Evolutionary conservation across 2,113 vertebrate genomes (phyloP).

Genomic region (Pituophis catenifer): DNA sequence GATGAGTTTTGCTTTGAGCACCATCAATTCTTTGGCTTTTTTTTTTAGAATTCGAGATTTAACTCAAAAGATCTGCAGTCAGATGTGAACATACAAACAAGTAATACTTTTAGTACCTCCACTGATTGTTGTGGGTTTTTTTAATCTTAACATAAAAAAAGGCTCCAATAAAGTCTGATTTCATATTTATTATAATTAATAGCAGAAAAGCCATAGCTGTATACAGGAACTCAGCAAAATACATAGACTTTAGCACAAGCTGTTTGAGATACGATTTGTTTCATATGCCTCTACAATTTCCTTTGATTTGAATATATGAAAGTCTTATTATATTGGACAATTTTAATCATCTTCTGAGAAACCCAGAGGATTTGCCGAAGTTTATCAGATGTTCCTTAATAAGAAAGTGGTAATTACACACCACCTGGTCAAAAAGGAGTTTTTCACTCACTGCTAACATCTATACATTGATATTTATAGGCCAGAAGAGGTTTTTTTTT

Average conservation of each 20-base stretch:
- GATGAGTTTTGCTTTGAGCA: neutral
- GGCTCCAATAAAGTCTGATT: constrained; percentile 16
- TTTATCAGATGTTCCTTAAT: neutral
- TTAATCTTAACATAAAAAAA: neutral
- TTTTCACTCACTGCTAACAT: neutral
- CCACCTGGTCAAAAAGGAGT: neutral
- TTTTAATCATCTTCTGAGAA: constrained; percentile 40
- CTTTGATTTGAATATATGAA: constrained; percentile 26
- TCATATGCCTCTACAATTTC: constrained; percentile 13
- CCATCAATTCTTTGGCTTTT: constrained; percentile 11
- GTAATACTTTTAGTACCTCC: constrained; percentile 23
- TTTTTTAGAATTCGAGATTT: neutral
- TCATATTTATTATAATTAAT: neutral
- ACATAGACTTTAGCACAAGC: neutral
- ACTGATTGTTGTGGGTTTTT: neutral
- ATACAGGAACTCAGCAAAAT: neutral
- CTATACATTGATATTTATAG: neutral
- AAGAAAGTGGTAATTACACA: constrained; percentile 7
- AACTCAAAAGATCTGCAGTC: constrained; percentile 19
- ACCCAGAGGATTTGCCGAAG: neutral
- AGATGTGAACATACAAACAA: constrained; percentile 25
- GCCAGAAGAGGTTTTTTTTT: neutral
- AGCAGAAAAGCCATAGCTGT: neutral
- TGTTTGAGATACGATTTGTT: constrained; percentile 23
- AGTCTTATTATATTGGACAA: constrained; percentile 19